Base-by-base conservation (phyloP, 2,113 vertebrate genomes). In the Tylochromis polylepis region DNA sequence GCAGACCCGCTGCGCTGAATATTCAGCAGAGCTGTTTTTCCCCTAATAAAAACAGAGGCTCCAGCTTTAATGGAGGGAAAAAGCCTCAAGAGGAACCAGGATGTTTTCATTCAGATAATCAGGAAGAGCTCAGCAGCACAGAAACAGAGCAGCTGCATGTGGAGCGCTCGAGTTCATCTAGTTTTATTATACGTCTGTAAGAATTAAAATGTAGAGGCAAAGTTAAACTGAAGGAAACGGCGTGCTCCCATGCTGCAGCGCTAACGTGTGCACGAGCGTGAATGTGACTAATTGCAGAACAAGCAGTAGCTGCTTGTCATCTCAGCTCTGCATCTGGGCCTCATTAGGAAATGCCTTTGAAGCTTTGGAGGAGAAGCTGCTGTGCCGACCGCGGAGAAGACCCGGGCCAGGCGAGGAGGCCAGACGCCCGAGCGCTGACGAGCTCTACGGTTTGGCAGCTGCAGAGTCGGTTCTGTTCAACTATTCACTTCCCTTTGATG, bases 21-120 rank as follows among this genome's bases (percentile, higher is more conserved):
- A 95, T 93, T 94, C 87, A 95, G 31, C 84, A 62, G 82, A 83
- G 22, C 78, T 5, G 79, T 58, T 93, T 94, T 90, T 83, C 86
- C 91, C 56, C 89, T 79, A 86, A 87, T 93, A 95, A 95, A 95
- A 88, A 11, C 43, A 46, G 77, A 59, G 51, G 60, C 36, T 55
- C 5, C 43, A 14, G 62, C 29, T 87, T 91, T 91, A 93, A 92
- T 91, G 88, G 81, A 85, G 60, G 87, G 49, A 87, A 87, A 93
- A 87, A 59, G 83, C 87, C 90, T 79, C 0, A 1, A 67, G 87
- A 90, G 41, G 41, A 89, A 77, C 31, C 1, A 3, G 29, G 65
- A 87, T 70, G 22, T 82, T 88, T 65, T 56, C 51, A 81, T 72
- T 84, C 34, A 15, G 51, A 58, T 46, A 22, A 29, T 70, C 81